Base-by-base conservation (phyloP, 2,113 vertebrate genomes). In the Herpetotheres cachinnans region DNA sequence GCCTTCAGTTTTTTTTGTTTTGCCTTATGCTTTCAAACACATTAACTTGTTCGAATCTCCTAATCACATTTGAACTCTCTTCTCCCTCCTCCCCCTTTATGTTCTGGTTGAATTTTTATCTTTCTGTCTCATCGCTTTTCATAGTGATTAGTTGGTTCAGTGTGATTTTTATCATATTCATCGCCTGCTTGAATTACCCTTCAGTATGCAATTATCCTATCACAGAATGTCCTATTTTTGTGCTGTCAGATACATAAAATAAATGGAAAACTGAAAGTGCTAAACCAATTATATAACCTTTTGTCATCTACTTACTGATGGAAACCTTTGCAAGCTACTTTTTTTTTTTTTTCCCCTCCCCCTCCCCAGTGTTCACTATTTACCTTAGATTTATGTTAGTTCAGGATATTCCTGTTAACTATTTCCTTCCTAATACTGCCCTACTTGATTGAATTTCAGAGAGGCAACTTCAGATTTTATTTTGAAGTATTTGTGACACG, bases 151-250 rank as follows among this genome's bases (percentile, higher is more conserved):
- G 97, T 95, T 97, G 97, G 93, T 97, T 98, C 94, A 95, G 94
- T 96, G 94, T 90, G 98, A 97, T 98, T 98, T 97, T 97, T 97
- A 96, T 98, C 96, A 95, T 97, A 92, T 97, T 97, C 90, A 59
- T 97, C 84, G 89, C 66, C 86, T 95, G 91, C 97, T 97, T 97
- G 97, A 98, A 98, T 98, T 98, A 97, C 96, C 96, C 90, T 97
- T 95, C 86, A 97, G 93, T 84, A 83, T 97, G 97, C 97, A 98
- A 98, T 98, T 98, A 98, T 97, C 96, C 96, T 97, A 98, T 98
- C 98, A 97, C 91, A 96, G 89, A 96, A 95, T 96, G 97, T 95
- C 95, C 96, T 96, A 94, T 98, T 98, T 98, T 97, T 93, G 85
- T 95, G 95, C 98, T 81, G 85, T 98, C 97, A 98, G 97, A 97